Base-by-base conservation (phyloP, 1,140 invertebrate genomes). In the Samia ricini region DNA sequence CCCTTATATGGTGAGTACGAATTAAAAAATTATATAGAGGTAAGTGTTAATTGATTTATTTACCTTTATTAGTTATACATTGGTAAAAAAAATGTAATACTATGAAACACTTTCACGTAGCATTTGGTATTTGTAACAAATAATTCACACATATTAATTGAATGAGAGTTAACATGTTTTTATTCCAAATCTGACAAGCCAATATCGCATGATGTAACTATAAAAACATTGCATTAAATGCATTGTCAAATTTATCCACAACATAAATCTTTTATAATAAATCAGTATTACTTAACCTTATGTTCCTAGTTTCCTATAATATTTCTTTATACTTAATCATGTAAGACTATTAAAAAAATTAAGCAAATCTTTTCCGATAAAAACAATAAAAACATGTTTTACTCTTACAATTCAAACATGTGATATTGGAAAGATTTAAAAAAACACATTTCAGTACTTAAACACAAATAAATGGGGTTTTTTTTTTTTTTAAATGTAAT, bases 41-140 rank as follows among this genome's bases (percentile, higher is more conserved):
- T 57, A 36, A 84, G 84, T 85, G 79, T 81, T 79, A 83, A 86
- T 83, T 84, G 82, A 88, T 89, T 89, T 89, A 89, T 89, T 88
- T 89, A 89, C 85, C 84, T 79, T 89, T 88, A 85, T 82, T 88
- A 84, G 79, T 87, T 83, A 84, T 83, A 88, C 87, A 89, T 87
- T 88, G 85, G 87, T 89, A 89, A 86, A 88, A 89, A 88, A 78
- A 89, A 86, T 64, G n/a, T 84, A 84, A 88, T 85, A 83, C 80
- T 88, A 87, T 87, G 79, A 89, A 88, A 87, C 80, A 89, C 80
- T 81, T 84, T 88, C 84, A 88, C 84, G 87, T 87, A 88, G 83
- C 87, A 83, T 88, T 88, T 86, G 80, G 78, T 85, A 48, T 87
- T n/a, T 85, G 72, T 79, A 81, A 85, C 72, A 84, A 80, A 76